Conservation (phyloP, 2,888 invertebrate genomes). For the Nebria salina region DNA sequence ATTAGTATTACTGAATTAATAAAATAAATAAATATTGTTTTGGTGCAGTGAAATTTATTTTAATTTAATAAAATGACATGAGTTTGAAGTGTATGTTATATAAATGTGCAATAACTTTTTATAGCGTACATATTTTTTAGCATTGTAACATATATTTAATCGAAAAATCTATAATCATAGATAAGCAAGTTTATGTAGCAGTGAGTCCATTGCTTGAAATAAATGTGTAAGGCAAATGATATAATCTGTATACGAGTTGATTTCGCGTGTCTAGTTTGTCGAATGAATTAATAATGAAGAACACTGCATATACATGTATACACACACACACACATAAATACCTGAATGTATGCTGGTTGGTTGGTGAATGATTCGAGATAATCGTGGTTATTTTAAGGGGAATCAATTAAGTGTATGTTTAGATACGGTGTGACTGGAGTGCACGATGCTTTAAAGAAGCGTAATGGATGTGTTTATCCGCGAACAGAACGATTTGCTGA, state of each 20-base stretch:
- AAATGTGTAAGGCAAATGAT: not conserved
- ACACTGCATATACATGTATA: not conserved
- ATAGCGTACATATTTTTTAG: not conserved
- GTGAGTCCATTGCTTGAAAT: not conserved
- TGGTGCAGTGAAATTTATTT: no score
- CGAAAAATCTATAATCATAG: not conserved
- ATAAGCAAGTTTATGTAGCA: not conserved
- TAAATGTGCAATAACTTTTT: no score
- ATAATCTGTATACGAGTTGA: not conserved
- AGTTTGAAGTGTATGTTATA: no score
- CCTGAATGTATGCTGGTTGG: not conserved
- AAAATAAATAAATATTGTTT: no score
- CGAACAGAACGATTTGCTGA: constrained; percentile 28
- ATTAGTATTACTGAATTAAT: not conserved
- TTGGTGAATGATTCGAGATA: not conserved
- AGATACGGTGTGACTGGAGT: constrained; percentile 34
- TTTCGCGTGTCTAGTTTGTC: constrained; percentile 1
- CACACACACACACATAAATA: constrained; percentile 14
- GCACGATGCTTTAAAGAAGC: constrained; percentile 28
- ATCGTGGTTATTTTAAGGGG: constrained; percentile 35
- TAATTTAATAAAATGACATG: no score
- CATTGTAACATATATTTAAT: not conserved
- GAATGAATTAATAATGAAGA: constrained; percentile 1
- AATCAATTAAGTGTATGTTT: constrained; percentile 40
- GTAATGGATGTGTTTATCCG: constrained; percentile 43